Conservation (phyloP, 2,888 invertebrate genomes). For the Phaedon cochleariae region DNA sequence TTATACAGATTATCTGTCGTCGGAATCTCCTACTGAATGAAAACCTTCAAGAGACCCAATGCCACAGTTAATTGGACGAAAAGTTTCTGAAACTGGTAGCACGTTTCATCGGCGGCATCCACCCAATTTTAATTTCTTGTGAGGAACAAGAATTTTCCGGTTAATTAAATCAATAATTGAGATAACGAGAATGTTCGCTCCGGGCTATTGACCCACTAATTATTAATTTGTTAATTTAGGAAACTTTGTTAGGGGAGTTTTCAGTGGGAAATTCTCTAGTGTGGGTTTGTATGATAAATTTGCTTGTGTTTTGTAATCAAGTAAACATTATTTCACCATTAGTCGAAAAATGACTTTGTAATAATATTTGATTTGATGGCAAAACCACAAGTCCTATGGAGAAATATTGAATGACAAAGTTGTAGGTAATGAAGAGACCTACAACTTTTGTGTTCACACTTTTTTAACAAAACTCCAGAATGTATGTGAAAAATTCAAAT, state of each 20-base stretch:
- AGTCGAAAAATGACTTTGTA: no score
- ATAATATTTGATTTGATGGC: no score
- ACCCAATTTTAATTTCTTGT: slow-evolving; percentile 31
- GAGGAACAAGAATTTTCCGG: slow-evolving; percentile 34
- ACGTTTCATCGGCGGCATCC: slow-evolving; percentile 26
- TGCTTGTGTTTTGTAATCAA: neutral
- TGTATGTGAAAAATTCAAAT: no score
- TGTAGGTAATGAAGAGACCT: no score
- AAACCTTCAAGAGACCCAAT: slow-evolving; percentile 1
- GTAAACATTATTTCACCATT: no score
- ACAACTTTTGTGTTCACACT: no score
- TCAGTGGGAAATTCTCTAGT: slow-evolving; percentile 6
- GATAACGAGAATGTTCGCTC: slow-evolving; percentile 34
- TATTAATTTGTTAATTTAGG: slow-evolving; percentile 33
- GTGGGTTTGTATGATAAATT: neutral
- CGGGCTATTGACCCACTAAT: slow-evolving; percentile 30
- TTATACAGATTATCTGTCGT: neutral
- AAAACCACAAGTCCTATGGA: no score
- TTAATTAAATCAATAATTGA: slow-evolving; percentile 35
- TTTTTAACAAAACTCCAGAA: no score
- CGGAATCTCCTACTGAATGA: neutral
- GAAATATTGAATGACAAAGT: no score
- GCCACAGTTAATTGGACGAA: slow-evolving; percentile 28
- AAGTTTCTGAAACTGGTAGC: slow-evolving; percentile 28
- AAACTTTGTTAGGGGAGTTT: slow-evolving; percentile 20